Base-by-base conservation (phyloP, 2,113 vertebrate species). In the Notechis scutatus region DNA sequence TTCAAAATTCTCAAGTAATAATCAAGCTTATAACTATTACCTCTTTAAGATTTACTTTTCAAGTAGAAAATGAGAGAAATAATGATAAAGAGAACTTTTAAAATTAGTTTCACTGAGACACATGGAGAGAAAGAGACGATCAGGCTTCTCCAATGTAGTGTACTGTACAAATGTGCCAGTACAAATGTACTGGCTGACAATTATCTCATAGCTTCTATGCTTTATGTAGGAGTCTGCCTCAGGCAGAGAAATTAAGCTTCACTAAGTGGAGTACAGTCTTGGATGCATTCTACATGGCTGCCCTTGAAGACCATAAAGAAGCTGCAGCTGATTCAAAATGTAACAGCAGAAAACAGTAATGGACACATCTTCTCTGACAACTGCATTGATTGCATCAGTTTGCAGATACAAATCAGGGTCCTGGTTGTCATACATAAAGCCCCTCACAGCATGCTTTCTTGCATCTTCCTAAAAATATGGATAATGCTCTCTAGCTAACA, bases 1-100 rank as follows among this genome's bases (percentile, higher is more conserved):
- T 88, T 94, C 59, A 92, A 92, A 91, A 93, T 85, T n/a, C 55
- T 90, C 34, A 81, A 74, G 86, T 87, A 12, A 57, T 87, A 92
- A 92, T 85, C 92, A 61, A 94, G 50, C 90, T 92, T 54, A 34
- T 81, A 47, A n/a, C 50, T 91, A 14, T 92, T 94, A 88, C 54
- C 0, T 0, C 52, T 64, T 92, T 45, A 29, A 29, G 89, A 74
- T 20, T 92, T 87, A 90, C 45, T 85, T 93, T 87, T 89, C 15
- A 96, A 95, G 85, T 3, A 81, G 91, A 94, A 92, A 61, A 50
- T 23, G 42, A 91, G 12, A 50, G 3, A 88, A 26, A n/a, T 86
- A 57, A 91, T 89, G 93, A 89, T 54, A 69, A 91, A 57, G 26
- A 10, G 18, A 92, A 86, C 24, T 14, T 91, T 89, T 87, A 55